Evolutionary conservation across 2,888 invertebrate genomes (phyloP).

Genomic region (Diplolepis rosae): DNA sequence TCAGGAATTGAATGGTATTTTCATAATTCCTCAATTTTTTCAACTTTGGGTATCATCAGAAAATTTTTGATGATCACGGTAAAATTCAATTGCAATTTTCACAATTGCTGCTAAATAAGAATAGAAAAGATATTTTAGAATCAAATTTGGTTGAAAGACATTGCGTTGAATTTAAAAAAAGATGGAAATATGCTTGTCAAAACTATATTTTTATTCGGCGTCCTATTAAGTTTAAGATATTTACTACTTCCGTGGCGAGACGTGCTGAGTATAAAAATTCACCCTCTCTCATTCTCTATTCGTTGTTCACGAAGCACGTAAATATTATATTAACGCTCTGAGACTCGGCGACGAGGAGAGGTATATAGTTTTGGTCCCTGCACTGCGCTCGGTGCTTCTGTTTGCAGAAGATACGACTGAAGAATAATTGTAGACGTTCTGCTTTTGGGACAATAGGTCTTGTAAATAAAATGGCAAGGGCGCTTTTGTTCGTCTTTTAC

Average conservation of each 20-base stretch:
- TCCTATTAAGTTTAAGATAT: constrained; percentile 30
- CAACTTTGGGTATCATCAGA: too few species aligned
- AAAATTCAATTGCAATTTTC: too few species aligned
- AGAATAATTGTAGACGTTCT: constrained; percentile 31
- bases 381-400: constrained; percentile 12
- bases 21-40: too few species aligned
- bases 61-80: neutral
- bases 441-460: constrained; percentile 28
- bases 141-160: too few species aligned
- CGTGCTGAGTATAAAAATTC: constrained; percentile 28
- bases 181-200: constrained; percentile 23
- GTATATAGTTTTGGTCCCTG: constrained; percentile 23
- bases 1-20: too few species aligned
- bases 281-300: constrained; percentile 27
- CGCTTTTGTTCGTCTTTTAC: constrained; percentile 18
- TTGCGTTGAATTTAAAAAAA: neutral
- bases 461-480: constrained; percentile 24
- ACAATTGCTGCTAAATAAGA: too few species aligned
- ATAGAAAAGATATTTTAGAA: neutral
- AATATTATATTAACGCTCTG: constrained; percentile 30
- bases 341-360: constrained; percentile 24
- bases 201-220: constrained; percentile 31
- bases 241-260: constrained; percentile 17
- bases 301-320: constrained; percentile 31
- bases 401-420: constrained; percentile 31